These are phyloP conservation scores for Hippocampus abdominalis DNA, from an alignment of 2,113 vertebrate species.

Conservation along the genomic window DNA sequence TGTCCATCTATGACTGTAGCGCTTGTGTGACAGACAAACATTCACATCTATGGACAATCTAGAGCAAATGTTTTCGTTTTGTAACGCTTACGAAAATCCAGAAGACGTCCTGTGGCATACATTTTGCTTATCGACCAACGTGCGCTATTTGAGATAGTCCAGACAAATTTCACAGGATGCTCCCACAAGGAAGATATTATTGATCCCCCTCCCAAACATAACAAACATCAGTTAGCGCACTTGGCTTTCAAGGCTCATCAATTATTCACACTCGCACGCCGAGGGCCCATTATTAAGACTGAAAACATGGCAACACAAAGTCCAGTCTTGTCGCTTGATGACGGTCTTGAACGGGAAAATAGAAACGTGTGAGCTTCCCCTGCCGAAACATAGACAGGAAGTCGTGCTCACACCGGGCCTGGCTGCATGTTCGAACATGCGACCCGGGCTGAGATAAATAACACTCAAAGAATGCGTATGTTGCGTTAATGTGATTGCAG, in stretches of 20 bases:
- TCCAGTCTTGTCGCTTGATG: background rate
- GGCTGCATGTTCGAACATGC: background rate
- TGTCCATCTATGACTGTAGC: background rate
- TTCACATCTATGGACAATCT: too few relatives aligned
- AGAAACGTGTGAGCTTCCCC: background rate
- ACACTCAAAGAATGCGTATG: background rate
- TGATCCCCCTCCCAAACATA: background rate
- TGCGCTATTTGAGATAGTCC: background rate
- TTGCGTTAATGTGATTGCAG: background rate
- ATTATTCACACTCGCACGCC: background rate
- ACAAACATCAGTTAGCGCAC: background rate
- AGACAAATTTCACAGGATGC: background rate
- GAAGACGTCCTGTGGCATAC: background rate
- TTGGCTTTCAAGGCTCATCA: background rate
- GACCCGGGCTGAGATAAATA: background rate
- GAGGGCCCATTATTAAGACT: background rate
- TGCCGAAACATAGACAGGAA: background rate
- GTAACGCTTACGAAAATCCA: background rate
- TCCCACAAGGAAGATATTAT: background rate
- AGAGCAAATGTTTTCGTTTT: background rate
- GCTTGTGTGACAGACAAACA: background rate
- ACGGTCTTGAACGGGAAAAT: background rate
- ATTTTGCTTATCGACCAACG: background rate
- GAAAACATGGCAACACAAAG: background rate
- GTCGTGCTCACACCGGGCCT: background rate